Conservation (phyloP, 2,797 vertebrate genomes). For the Dipus sagitta region DNA sequence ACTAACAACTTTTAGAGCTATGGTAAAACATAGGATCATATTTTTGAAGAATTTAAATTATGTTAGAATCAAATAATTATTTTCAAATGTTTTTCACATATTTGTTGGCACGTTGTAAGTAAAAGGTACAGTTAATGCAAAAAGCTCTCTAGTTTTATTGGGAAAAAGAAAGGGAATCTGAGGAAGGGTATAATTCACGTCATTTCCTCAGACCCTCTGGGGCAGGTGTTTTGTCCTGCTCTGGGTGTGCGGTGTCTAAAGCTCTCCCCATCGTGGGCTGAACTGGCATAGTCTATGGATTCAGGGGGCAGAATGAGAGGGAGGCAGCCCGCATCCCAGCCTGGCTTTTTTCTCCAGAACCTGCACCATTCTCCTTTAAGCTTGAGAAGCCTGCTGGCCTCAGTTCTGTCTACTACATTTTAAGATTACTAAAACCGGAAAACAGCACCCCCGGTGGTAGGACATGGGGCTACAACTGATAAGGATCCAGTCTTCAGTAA, state of each 20-base stretch:
- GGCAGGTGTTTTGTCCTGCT: not conserved
- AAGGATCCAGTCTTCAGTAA: not conserved
- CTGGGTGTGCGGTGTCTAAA: not conserved
- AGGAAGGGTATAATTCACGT: not conserved
- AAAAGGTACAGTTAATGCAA: not conserved
- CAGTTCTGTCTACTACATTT: not conserved
- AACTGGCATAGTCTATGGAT: not conserved
- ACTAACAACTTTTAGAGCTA: not conserved
- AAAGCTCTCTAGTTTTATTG: not conserved
- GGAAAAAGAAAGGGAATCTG: not conserved
- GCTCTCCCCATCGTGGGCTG: not conserved
- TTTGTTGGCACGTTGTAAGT: not conserved
- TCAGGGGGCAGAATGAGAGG: not conserved
- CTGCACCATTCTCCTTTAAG: not conserved
- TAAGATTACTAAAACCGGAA: conserved; percentile 17
- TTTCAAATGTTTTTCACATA: conserved; percentile 36
- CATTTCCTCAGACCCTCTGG: not conserved
- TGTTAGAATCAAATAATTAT: conserved; percentile 26
- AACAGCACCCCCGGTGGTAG: not conserved
- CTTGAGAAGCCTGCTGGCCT: not conserved
- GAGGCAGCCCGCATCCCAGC: fast-evolving
- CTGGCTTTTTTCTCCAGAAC: not conserved
- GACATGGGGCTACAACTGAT: not conserved
- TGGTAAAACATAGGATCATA: not conserved
- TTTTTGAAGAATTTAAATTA: conserved; percentile 1